phyloP scores from a whole-genome alignment of 30 jellyfish, hydroid and myxozoan species.

The Aurelia coerulea region DNA sequence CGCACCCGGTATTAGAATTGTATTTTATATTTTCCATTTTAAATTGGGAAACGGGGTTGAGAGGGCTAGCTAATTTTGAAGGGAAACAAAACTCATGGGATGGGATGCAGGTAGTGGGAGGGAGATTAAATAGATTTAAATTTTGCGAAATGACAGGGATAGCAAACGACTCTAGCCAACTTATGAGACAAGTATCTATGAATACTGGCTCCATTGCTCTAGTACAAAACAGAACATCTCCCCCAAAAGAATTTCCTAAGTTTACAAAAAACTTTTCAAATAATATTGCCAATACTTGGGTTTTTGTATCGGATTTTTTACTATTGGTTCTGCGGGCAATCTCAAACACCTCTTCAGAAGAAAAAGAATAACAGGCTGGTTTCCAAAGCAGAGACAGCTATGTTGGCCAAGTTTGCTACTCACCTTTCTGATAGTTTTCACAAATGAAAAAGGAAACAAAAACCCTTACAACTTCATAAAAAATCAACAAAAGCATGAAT shows the following conservation, averaged over 20 bases:
- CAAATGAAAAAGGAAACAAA: background rate
- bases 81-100: slow-evolving; percentile 32
- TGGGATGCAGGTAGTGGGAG: slow-evolving; percentile 26
- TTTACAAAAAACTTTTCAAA: background rate
- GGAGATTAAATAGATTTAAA: background rate
- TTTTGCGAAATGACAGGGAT: slow-evolving; percentile 29
- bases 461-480: slow-evolving; percentile 17
- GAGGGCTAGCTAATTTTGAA: too few species aligned
- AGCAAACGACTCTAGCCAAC: slow-evolving; percentile 16
- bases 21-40: too few species aligned
- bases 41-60: too few species aligned
- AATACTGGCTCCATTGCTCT: too few species aligned
- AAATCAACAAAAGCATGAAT: slow-evolving; percentile 18
- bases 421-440: too few species aligned
- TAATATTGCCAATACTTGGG: background rate
- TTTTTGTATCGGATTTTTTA: slow-evolving; percentile 14
- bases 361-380: too few species aligned
- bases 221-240: slow-evolving; percentile 7
- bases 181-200: too few species aligned
- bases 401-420: too few species aligned
- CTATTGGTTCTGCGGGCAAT: slow-evolving; percentile 23
- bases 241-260: slow-evolving; percentile 12
- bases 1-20: too few species aligned
- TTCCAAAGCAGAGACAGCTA: too few species aligned
- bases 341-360: slow-evolving; percentile 12